Evolutionary conservation across 2,888 invertebrate genomes (phyloP).

Genomic region (Incurvaria masculella): DNA sequence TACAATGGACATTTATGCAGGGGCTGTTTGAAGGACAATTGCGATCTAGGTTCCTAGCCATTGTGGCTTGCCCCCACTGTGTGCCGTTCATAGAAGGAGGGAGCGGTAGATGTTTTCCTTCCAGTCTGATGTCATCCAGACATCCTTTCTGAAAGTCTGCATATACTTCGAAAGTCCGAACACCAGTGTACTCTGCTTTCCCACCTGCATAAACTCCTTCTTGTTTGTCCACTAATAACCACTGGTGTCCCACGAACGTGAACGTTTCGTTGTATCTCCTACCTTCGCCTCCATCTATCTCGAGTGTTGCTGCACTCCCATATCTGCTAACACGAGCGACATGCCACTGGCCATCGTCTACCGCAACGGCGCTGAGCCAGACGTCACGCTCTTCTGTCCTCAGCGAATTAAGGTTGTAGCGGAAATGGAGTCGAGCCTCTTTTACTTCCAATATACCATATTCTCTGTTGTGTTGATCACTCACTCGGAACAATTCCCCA

Average conservation of each 20-base stretch:
- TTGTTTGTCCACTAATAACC: slow-evolving; percentile 89
- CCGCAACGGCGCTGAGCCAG: slow-evolving; percentile 85
- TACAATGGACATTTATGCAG: slow-evolving; percentile 91
- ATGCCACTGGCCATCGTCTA: slow-evolving; percentile 97
- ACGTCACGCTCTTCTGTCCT: slow-evolving; percentile 88
- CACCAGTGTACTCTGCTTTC: slow-evolving; percentile 93
- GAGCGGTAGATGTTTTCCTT: slow-evolving; percentile 92
- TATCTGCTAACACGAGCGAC: slow-evolving; percentile 87
- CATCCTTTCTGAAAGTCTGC: slow-evolving; percentile 92
- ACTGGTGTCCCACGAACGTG: slow-evolving; percentile 86
- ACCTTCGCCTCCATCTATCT: slow-evolving; percentile 94
- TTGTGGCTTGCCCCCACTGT: slow-evolving; percentile 94
- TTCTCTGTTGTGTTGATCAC: slow-evolving; percentile 91
- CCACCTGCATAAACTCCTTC: slow-evolving; percentile 95
- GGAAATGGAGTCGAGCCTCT: slow-evolving; percentile 84
- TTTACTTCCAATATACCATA: slow-evolving; percentile 92
- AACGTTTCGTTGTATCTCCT: slow-evolving; percentile 91
- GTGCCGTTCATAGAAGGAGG: slow-evolving; percentile 94
- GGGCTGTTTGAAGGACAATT: slow-evolving; percentile 95
- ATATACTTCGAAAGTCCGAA: slow-evolving; percentile 90
- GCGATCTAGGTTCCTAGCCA: slow-evolving; percentile 87
- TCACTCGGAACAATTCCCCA: slow-evolving; percentile 91
- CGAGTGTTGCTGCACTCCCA: slow-evolving; percentile 89
- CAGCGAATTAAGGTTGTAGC: slow-evolving; percentile 89
- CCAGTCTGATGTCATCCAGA: slow-evolving; percentile 71